These are phyloP conservation scores for Tenualosa thibaudeaui DNA, from an alignment of 2,797 vertebrate genomes.

Conservation along the genomic window DNA sequence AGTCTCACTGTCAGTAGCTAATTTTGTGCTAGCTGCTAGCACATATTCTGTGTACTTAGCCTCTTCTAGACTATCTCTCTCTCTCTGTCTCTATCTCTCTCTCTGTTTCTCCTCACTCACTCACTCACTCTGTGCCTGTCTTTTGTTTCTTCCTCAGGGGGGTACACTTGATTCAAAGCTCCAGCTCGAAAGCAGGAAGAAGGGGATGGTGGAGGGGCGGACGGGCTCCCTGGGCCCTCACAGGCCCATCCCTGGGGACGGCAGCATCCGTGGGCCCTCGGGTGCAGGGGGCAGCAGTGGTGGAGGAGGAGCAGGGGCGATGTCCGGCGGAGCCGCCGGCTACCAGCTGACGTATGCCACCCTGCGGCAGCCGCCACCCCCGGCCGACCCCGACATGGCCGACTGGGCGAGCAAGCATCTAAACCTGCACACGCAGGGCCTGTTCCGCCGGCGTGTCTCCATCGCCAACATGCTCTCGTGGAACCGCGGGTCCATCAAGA, in stretches of 20 bases:
- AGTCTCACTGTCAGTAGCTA: background rate
- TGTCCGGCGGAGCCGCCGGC: slow-evolving; percentile 37
- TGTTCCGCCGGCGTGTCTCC: slow-evolving; percentile 87
- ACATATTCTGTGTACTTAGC: background rate
- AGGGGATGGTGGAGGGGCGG: slow-evolving; percentile 68
- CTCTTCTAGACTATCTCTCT: background rate
- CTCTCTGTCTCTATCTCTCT: background rate
- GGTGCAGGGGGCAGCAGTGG: slow-evolving; percentile 53
- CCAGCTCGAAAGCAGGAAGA: slow-evolving; percentile 72
- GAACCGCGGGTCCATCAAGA: slow-evolving; percentile 88
- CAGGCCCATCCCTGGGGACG: slow-evolving; percentile 55
- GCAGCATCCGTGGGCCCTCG: slow-evolving; percentile 61
- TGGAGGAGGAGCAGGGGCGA: slow-evolving; percentile 50
- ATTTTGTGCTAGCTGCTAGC: background rate
- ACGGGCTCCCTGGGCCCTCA: slow-evolving; percentile 70
- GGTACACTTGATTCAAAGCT: slow-evolving; percentile 73
- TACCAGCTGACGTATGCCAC: slow-evolving; percentile 79
- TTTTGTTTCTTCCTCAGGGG: slow-evolving; percentile 59
- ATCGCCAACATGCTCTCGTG: slow-evolving; percentile 92
- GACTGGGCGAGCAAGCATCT: slow-evolving; percentile 93
- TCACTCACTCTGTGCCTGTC: background rate
- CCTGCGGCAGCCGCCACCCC: slow-evolving; percentile 76
- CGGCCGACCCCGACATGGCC: slow-evolving; percentile 80
- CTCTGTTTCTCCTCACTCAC: background rate
- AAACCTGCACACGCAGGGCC: slow-evolving; percentile 89